A percentile compares a stretch with the other conserved stretches of the same genome.
Conservation (phyloP, 2,888 invertebrate species). For the Eupithecia dodoneata region DNA sequence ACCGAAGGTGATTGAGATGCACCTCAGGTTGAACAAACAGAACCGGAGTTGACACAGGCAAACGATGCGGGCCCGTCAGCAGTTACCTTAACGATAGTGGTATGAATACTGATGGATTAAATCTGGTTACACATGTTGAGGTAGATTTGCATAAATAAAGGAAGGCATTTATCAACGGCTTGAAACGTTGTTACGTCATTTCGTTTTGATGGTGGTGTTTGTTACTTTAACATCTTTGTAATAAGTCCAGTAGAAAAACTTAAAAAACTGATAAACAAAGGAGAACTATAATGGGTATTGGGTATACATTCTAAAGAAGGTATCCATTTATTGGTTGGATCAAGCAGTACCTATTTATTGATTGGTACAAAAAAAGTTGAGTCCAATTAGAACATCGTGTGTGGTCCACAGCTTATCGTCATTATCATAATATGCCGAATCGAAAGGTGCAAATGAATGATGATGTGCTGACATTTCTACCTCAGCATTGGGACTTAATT, state of each 20-base stretch:
- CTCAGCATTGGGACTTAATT: background rate
- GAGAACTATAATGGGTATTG: background rate
- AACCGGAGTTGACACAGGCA: constrained; percentile 67
- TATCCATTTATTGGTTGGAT: too few relatives aligned
- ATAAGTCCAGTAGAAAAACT: background rate
- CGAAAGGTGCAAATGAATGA: constrained; percentile 39
- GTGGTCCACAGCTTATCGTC: constrained; percentile 19
- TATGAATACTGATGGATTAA: constrained; percentile 58
- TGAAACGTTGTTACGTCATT: constrained; percentile 1
- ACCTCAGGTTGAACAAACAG: constrained; percentile 64
- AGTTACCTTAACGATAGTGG: constrained; percentile 56
- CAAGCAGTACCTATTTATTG: background rate
- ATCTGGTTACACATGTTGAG: constrained; percentile 53
- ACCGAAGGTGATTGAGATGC: constrained; percentile 63
- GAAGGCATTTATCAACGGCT: constrained; percentile 38
- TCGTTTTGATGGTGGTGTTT: background rate
- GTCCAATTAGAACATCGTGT: constrained; percentile 32
- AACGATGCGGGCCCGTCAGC: constrained; percentile 67
- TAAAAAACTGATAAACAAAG: background rate
- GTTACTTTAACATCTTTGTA: background rate
- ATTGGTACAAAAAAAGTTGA: background rate
- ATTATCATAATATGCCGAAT: constrained; percentile 33
- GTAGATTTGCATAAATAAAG: constrained; percentile 51
- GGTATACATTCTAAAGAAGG: too few relatives aligned
- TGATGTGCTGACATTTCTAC: constrained; percentile 15